These are phyloP conservation scores for Meiosimyza platycephala DNA, from an alignment of 2,888 invertebrate genomes.

Conservation along the genomic window DNA sequence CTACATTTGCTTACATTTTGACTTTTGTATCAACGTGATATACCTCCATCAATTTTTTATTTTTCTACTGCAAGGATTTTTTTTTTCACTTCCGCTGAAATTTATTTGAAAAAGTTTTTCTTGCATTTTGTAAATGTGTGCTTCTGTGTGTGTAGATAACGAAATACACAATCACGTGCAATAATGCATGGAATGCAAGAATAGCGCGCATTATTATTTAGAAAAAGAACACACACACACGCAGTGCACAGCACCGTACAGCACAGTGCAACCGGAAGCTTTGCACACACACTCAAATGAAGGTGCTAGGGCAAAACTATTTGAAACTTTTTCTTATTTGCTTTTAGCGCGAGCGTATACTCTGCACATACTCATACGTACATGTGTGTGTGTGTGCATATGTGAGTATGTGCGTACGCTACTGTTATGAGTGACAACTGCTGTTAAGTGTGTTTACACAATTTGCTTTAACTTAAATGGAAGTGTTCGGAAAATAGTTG, in stretches of 20 bases:
- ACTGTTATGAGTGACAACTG: constrained; percentile 18
- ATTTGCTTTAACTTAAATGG: constrained; percentile 12
- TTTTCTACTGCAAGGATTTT: not conserved
- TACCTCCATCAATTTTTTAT: not conserved
- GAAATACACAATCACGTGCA: constrained; percentile 43
- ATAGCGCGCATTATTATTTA: constrained; percentile 44
- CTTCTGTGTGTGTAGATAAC: constrained; percentile 12
- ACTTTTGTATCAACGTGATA: too few relatives aligned
- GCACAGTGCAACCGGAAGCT: constrained; percentile 46
- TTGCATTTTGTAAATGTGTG: not conserved
- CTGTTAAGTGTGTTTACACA: constrained; percentile 17
- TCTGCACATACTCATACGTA: not conserved
- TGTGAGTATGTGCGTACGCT: constrained; percentile 11
- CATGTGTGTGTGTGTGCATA: constrained; percentile 4
- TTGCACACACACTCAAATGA: not conserved
- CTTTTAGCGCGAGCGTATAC: not conserved
- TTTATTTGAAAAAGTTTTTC: constrained; percentile 10
- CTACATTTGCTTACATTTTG: not conserved
- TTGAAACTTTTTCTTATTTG: not conserved
- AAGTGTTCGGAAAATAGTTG: constrained; percentile 7
- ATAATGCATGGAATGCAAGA: constrained; percentile 50
- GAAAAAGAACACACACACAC: constrained; percentile 20
- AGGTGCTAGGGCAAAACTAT: not conserved
- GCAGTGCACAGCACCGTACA: too few relatives aligned
- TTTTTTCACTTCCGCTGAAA: not conserved